Conservation (phyloP, 2,113 vertebrate genomes). For the Todiramphus chloris region DNA sequence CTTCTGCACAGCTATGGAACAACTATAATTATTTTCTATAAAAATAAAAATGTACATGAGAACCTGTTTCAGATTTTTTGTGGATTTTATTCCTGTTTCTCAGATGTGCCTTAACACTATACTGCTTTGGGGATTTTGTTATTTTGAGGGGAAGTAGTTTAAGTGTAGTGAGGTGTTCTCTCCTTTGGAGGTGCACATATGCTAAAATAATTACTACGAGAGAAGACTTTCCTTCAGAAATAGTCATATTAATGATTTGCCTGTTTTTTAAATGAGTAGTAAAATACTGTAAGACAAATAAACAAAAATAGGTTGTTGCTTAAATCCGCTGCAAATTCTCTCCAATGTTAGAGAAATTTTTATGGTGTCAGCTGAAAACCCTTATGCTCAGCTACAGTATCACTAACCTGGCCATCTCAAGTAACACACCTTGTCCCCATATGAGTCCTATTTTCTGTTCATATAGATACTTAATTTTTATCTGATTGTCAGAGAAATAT, state of each 20-base stretch:
- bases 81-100: rapidly evolving
- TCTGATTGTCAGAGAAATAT: not conserved
- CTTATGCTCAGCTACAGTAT: not conserved
- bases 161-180: not conserved
- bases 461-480: not conserved
- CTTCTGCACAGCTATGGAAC: not conserved
- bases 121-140: not conserved
- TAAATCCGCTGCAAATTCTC: not conserved
- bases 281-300: not conserved
- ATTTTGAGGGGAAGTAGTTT: not conserved
- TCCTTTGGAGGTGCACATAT: not conserved
- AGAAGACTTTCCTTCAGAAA: not conserved
- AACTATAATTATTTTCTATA: not conserved
- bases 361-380: not conserved
- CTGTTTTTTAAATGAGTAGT: not conserved
- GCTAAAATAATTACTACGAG: conserved; percentile 36
- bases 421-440: not conserved
- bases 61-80: not conserved
- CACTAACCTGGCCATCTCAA: not conserved
- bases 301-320: not conserved
- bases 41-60: not conserved
- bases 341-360: not conserved
- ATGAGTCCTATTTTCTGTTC: not conserved
- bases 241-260: conserved; percentile 1
- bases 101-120: not conserved